Conservation (phyloP, 2,113 vertebrate genomes). For the Probosciger aterrimus region DNA sequence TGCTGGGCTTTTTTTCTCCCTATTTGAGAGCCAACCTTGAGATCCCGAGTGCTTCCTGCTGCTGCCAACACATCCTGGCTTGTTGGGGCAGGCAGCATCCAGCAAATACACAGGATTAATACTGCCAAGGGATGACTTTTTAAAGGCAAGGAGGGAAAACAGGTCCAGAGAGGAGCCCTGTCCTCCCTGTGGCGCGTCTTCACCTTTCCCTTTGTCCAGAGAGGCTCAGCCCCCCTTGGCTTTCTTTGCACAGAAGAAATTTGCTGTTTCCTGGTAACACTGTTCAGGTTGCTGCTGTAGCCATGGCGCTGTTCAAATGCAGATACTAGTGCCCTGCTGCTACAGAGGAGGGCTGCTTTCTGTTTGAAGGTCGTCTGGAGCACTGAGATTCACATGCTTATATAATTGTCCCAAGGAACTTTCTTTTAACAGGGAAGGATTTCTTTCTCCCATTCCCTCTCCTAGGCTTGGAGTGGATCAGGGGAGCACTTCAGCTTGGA, state of each 20-base stretch:
- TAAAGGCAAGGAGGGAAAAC: not conserved
- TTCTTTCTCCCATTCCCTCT: not conserved
- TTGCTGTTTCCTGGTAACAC: not conserved
- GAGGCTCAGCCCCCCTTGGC: not conserved
- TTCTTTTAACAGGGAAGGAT: no score
- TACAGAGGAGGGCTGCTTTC: not conserved
- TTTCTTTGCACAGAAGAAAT: not conserved
- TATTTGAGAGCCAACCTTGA: accelerated
- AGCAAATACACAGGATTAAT: accelerated
- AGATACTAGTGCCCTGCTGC: not conserved
- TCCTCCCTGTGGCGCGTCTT: not conserved
- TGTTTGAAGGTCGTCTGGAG: not conserved
- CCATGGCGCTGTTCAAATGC: not conserved
- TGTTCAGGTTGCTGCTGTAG: not conserved
- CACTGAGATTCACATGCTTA: accelerated
- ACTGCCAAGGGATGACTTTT: not conserved
- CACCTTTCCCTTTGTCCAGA: not conserved
- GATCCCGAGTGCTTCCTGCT: not conserved
- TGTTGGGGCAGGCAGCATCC: not conserved
- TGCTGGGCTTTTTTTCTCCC: no score
- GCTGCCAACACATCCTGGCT: not conserved
- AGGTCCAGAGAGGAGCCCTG: not conserved
- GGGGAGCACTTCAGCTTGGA: not conserved
- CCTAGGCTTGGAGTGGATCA: not conserved
- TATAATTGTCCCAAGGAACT: not conserved